These are phyloP conservation scores for Brachypterus glaber DNA, from an alignment of 2,888 invertebrate species.

Conservation along the genomic window DNA sequence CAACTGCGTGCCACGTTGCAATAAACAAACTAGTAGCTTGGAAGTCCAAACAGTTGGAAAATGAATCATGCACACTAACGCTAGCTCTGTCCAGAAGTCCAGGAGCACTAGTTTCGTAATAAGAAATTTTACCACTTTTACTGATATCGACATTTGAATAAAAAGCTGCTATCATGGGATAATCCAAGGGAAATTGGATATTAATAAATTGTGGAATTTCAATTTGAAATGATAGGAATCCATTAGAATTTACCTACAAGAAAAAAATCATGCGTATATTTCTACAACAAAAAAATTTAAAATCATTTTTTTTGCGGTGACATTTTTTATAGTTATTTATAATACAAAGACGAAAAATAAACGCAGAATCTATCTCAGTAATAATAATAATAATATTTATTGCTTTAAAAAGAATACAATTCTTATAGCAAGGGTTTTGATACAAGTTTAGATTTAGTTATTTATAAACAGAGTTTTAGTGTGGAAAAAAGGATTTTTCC, in stretches of 20 bases:
- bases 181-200: slow-evolving; percentile 79
- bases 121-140: slow-evolving; percentile 61
- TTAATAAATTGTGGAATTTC: slow-evolving; percentile 80
- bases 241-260: slow-evolving; percentile 82
- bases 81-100: slow-evolving; percentile 57
- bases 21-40: slow-evolving; percentile 70
- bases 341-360: too few relatives aligned
- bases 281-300: too few relatives aligned
- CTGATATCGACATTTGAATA: slow-evolving; percentile 86
- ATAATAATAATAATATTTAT: too few relatives aligned
- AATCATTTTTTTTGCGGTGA: too few relatives aligned
- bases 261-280: too few relatives aligned
- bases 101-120: slow-evolving; percentile 56
- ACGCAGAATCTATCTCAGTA: too few relatives aligned
- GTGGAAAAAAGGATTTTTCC: too few relatives aligned
- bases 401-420: too few relatives aligned
- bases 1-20: slow-evolving; percentile 85
- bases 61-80: slow-evolving; percentile 62
- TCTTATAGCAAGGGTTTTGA: too few relatives aligned
- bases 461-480: too few relatives aligned
- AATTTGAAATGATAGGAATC: slow-evolving; percentile 80
- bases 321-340: too few relatives aligned
- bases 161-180: slow-evolving; percentile 81
- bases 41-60: slow-evolving; percentile 62
- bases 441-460: too few relatives aligned